Evolutionary conservation across 2,888 invertebrate species (phyloP).

Genomic region (Laspeyria flexula): DNA sequence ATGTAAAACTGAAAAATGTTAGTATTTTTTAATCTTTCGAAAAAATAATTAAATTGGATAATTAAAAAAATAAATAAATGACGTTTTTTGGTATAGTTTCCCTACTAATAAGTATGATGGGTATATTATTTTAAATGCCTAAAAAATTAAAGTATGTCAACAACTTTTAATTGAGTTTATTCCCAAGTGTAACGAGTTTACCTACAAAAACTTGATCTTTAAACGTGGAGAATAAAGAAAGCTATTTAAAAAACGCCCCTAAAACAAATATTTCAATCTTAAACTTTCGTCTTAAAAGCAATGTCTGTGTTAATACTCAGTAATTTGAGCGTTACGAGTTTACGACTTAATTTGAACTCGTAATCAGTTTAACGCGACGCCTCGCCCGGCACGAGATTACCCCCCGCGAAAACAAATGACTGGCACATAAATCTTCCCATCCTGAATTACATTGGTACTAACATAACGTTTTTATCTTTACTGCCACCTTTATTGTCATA

Average conservation of each 20-base stretch:
- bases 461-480: constrained; percentile 61
- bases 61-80: too few species aligned
- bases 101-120: too few species aligned
- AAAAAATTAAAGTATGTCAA: not conserved
- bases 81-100: too few species aligned
- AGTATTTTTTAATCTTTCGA: too few species aligned
- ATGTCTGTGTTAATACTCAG: constrained; percentile 71
- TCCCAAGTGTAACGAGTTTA: not conserved
- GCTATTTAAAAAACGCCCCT: constrained; percentile 21
- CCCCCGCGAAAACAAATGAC: constrained; percentile 75
- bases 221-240: constrained; percentile 7
- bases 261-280: constrained; percentile 45
- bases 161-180: not conserved
- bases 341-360: constrained; percentile 83
- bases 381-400: constrained; percentile 67
- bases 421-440: constrained; percentile 69
- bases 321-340: constrained; percentile 79
- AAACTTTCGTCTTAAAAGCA: constrained; percentile 55
- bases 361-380: constrained; percentile 79
- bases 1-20: too few species aligned
- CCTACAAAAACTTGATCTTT: not conserved
- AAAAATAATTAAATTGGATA: too few species aligned
- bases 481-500: constrained; percentile 50
- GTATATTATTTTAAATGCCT: too few species aligned
- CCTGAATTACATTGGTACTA: constrained; percentile 59